Evolutionary conservation across 2,797 vertebrate genomes (phyloP), one percentile per base, ranked within the genome.

Genomic region (Xenentodon cancila): DNA sequence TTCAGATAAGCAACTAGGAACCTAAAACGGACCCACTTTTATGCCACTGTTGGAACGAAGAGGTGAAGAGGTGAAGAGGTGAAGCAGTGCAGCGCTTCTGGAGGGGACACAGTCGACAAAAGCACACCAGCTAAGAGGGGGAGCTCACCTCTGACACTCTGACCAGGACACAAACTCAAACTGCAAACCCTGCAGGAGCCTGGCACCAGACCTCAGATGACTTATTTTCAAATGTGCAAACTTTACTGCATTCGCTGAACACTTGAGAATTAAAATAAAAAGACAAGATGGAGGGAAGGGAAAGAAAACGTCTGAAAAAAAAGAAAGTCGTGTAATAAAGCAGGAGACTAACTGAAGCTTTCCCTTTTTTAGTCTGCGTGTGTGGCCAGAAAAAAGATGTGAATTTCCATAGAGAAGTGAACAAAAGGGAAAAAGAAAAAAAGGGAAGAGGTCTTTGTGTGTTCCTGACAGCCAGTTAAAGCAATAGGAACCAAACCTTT

Each of bases 381-480:
- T 85, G 82, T 88, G 79, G 84, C 78, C 85, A 30, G 42, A 82
- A 76, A 81, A 79, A 84, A 84, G 88, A 91, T 88, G 84, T 77
- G n/a, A 80, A 81, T 84, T 87, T 87, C 76, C 82, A 84, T 64
- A 84, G 80, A 80, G 56, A 57, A 71, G 47, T 42, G 84, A 85
- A 92, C 84, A 90, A 91, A 89, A 84, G 69, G 30, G 54, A 57
- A 40, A 69, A 77, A 54, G 51, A 25, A 45, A 21, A 54, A 53
- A 64, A 40, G 16, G 13, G 16, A 72, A 72, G 68, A 69, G 37
- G 22, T 30, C 51, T 76, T 45, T 72, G 61, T 75, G 64, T 77
- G 72, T 79, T 84, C 65, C 69, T 69, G 63, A 78, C 73, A 73
- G 73, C 37, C 55, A 32, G 52, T 82, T 75, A 77, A 82, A 86